Evolutionary conservation across 2,888 invertebrate species (phyloP).

Genomic region (Amiota mariae): DNA sequence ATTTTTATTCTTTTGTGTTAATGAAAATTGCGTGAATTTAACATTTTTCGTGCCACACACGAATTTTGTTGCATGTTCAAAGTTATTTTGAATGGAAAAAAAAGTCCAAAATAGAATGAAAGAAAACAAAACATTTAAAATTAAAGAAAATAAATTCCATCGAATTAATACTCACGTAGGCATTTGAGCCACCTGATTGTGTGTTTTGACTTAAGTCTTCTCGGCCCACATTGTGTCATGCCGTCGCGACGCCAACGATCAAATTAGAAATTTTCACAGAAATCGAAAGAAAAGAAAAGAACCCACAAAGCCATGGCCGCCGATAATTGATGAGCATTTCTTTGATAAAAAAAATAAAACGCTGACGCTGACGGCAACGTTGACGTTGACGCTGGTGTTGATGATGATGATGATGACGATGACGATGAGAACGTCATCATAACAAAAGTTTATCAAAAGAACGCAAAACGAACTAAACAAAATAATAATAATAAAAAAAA

Average conservation of each 20-base stretch:
- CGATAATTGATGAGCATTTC: constrained; percentile 38
- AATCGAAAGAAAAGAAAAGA: constrained; percentile 17
- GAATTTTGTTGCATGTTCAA: constrained; percentile 16
- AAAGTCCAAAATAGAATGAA: constrained; percentile 27
- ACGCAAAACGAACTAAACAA: constrained; percentile 18
- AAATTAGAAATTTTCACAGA: too few relatives aligned
- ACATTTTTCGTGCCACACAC: constrained; percentile 54
- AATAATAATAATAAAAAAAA: constrained; percentile 22
- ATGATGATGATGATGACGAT: constrained; percentile 17
- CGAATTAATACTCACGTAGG: constrained; percentile 10
- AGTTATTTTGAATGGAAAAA: neutral
- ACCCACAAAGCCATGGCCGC: constrained; percentile 32
- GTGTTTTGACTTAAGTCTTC: constrained; percentile 33
- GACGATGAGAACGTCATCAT: constrained; percentile 27
- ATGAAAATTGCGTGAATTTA: constrained; percentile 55
- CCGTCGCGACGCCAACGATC: too few relatives aligned
- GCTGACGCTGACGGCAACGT: neutral
- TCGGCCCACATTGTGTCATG: neutral
- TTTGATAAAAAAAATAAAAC: constrained; percentile 31
- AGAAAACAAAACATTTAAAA: constrained; percentile 31
- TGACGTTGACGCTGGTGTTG: neutral
- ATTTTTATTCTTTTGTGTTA: constrained; percentile 37
- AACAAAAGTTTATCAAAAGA: constrained; percentile 32
- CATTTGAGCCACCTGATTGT: constrained; percentile 44
- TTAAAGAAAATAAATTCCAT: constrained; percentile 10